These are phyloP conservation scores for Eugnorisma glareosa DNA, from an alignment of 2,888 invertebrate genomes.

Conservation along the genomic window DNA sequence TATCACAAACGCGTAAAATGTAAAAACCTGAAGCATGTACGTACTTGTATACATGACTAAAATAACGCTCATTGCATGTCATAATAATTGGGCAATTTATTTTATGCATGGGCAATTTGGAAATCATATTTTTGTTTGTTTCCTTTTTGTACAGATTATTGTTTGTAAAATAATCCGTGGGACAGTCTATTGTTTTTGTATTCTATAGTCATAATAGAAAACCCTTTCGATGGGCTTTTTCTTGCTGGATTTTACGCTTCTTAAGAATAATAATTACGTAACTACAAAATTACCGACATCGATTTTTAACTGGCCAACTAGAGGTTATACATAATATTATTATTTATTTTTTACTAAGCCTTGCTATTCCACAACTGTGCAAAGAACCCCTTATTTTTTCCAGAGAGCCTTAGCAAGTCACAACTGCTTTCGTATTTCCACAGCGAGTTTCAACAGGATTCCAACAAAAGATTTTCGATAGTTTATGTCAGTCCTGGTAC, in stretches of 20 bases:
- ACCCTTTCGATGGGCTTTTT: background rate
- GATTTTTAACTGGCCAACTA: background rate
- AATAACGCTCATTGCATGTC: constrained; percentile 6
- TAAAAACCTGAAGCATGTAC: background rate
- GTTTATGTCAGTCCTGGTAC: background rate
- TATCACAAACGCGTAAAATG: background rate
- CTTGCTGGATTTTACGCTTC: background rate
- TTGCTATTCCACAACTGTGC: background rate
- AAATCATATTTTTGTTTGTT: constrained; percentile 9
- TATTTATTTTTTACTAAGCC: background rate
- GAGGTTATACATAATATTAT: too few relatives aligned
- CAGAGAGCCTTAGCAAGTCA: too few relatives aligned
- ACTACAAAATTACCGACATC: background rate
- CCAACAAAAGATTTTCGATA: background rate
- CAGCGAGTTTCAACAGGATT: too few relatives aligned
- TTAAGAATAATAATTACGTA: background rate
- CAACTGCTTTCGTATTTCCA: too few relatives aligned
- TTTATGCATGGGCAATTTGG: background rate
- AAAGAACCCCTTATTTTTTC: background rate
- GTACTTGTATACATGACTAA: constrained; percentile 9
- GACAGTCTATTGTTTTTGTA: background rate
- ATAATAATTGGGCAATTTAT: constrained; percentile 35
- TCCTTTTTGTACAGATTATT: background rate
- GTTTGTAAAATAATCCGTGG: too few relatives aligned
- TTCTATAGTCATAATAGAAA: background rate